These are phyloP conservation scores for Sigmodon hispidus DNA, from an alignment of 2,113 vertebrate genomes.

Conservation along the genomic window DNA sequence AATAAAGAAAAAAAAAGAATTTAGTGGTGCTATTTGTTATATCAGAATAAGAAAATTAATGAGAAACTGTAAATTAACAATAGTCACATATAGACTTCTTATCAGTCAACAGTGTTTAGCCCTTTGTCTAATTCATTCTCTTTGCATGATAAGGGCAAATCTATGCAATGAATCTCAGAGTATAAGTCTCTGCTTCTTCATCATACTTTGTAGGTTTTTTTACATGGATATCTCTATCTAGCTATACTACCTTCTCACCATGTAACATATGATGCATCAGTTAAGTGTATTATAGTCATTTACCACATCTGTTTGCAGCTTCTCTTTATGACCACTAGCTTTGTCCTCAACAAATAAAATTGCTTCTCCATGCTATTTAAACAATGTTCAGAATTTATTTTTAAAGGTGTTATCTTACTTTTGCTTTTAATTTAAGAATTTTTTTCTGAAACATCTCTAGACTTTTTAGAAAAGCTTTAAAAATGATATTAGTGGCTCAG, in stretches of 20 bases:
- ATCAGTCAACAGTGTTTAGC: background rate
- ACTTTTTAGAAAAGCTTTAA: slow-evolving; percentile 27
- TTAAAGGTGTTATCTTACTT: background rate
- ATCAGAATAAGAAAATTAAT: slow-evolving; percentile 13
- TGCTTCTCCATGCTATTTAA: background rate
- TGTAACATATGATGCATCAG: background rate
- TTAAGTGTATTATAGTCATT: background rate
- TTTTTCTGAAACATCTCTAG: slow-evolving; percentile 33
- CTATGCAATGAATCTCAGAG: background rate
- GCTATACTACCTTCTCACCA: background rate
- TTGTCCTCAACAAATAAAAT: background rate
- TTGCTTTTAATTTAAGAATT: background rate
- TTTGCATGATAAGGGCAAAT: background rate
- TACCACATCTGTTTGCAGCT: background rate
- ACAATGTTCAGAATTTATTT: slow-evolving; percentile 9
- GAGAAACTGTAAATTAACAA: background rate
- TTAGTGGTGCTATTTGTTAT: background rate
- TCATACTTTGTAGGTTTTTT: background rate
- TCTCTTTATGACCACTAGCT: background rate
- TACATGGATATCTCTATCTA: background rate
- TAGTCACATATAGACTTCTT: background rate
- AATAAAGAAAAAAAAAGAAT: too few relatives aligned
- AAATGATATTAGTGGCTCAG: background rate
- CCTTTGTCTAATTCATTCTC: background rate
- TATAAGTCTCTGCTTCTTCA: background rate